phyloP scores from a whole-genome alignment of 1,140 invertebrate genomes.

The Platyscapa corneri region DNA sequence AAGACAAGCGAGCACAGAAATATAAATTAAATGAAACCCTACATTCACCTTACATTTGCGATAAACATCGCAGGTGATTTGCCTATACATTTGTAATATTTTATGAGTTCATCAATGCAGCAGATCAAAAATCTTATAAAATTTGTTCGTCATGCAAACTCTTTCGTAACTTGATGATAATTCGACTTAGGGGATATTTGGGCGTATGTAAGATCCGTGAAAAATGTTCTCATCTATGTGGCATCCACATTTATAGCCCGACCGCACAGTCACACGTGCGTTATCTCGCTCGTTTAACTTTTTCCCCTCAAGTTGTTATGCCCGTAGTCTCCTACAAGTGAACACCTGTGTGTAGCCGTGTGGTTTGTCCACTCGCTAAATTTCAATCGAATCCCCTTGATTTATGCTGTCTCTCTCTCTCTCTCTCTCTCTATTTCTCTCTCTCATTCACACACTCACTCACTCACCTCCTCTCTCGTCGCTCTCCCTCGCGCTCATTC shows the following conservation, averaged over 20 bases:
- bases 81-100: too few species aligned
- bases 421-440: not conserved
- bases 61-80: too few species aligned
- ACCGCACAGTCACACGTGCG: not conserved
- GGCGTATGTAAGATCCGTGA: not conserved
- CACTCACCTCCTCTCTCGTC: not conserved
- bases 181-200: too few species aligned
- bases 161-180: too few species aligned
- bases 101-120: too few species aligned
- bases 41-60: too few species aligned
- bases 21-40: too few species aligned
- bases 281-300: conserved; percentile 8
- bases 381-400: conserved; percentile 59
- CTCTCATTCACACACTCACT: not conserved
- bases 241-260: not conserved
- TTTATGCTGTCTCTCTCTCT: conserved; percentile 53
- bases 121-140: too few species aligned
- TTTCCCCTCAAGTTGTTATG: not conserved
- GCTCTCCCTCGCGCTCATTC: not conserved
- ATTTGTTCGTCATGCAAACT: too few species aligned
- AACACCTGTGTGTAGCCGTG: conserved; percentile 38
- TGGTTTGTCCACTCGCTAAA: conserved; percentile 55
- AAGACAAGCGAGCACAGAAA: too few species aligned
- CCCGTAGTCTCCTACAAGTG: not conserved
- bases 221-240: not conserved